Conservation (phyloP, 2,888 invertebrate species). For the Pomacea canaliculata region DNA sequence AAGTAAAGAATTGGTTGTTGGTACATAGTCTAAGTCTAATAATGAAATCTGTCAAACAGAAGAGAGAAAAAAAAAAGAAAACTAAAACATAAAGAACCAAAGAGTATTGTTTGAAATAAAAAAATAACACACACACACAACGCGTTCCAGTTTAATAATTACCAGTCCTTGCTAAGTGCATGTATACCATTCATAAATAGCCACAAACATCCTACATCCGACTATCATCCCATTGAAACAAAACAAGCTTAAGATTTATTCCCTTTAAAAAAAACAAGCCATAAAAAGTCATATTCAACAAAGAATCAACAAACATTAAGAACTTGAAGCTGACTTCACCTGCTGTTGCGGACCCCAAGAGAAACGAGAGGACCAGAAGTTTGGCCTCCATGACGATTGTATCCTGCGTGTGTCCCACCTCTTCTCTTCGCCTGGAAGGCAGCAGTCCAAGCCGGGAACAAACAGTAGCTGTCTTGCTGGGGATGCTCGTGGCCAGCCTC, state of each 20-base stretch:
- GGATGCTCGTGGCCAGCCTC: background rate
- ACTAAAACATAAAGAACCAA: background rate
- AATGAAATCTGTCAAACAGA: background rate
- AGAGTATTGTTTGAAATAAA: background rate
- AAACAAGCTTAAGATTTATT: too few relatives aligned
- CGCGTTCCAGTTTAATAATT: too few relatives aligned
- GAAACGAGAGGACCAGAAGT: conserved; percentile 33
- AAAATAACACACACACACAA: too few relatives aligned
- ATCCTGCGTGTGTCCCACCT: conserved; percentile 15
- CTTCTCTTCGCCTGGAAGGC: background rate
- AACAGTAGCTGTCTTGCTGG: background rate
- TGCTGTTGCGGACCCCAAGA: conserved; percentile 33
- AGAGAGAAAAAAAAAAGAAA: background rate
- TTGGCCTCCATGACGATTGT: conserved; percentile 29
- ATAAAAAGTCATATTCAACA: too few relatives aligned
- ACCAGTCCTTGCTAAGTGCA: too few relatives aligned
- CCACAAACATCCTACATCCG: too few relatives aligned
- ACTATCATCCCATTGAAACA: too few relatives aligned
- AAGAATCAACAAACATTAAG: too few relatives aligned
- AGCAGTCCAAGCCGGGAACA: background rate
- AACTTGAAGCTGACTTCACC: conserved; percentile 23
- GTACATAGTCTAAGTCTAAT: background rate
- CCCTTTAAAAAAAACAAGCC: too few relatives aligned
- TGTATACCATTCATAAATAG: too few relatives aligned
- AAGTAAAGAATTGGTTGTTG: too few relatives aligned